phyloP scores from a whole-genome alignment of 1,140 invertebrate species.

The Tetragonula clypearis region DNA sequence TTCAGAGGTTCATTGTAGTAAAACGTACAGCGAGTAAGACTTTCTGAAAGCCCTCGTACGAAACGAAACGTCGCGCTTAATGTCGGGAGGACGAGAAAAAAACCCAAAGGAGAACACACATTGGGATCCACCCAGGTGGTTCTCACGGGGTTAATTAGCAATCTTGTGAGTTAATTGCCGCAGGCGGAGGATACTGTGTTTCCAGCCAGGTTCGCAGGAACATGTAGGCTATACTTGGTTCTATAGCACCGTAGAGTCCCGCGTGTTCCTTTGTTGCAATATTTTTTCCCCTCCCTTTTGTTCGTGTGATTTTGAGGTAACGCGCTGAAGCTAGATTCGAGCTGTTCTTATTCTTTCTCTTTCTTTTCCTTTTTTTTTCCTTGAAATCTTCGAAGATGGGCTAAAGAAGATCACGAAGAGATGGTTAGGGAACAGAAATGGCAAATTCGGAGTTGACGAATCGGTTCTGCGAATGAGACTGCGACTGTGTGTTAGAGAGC shows the following conservation, averaged over 20 bases:
- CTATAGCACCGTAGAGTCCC: slow-evolving; percentile 6
- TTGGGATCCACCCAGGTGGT: slow-evolving; percentile 40
- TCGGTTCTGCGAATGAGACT: not conserved
- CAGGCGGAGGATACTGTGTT: slow-evolving; percentile 43
- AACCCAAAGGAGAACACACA: slow-evolving; percentile 53
- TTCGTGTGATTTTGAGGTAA: slow-evolving; percentile 7
- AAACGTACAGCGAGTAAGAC: slow-evolving; percentile 4
- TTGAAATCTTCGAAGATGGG: too few species aligned
- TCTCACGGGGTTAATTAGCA: slow-evolving; percentile 75
- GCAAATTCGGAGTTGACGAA: not conserved
- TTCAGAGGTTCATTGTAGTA: slow-evolving; percentile 45
- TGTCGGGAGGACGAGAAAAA: slow-evolving; percentile 20
- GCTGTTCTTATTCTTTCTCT: too few species aligned
- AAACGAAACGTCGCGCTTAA: slow-evolving; percentile 27
- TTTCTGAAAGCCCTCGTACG: slow-evolving; percentile 23
- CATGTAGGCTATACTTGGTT: not conserved
- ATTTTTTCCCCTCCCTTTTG: slow-evolving; percentile 7
- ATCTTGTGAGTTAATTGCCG: slow-evolving; percentile 71
- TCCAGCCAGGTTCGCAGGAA: slow-evolving; percentile 46
- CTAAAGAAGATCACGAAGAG: not conserved
- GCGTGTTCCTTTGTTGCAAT: slow-evolving; percentile 22
- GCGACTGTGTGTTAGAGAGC: not conserved
- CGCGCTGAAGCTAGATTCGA: not conserved
- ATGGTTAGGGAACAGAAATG: not conserved
- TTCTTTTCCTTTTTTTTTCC: not conserved